Base-by-base conservation (phyloP, 2,797 vertebrate genomes). In the Harpia harpyja region DNA sequence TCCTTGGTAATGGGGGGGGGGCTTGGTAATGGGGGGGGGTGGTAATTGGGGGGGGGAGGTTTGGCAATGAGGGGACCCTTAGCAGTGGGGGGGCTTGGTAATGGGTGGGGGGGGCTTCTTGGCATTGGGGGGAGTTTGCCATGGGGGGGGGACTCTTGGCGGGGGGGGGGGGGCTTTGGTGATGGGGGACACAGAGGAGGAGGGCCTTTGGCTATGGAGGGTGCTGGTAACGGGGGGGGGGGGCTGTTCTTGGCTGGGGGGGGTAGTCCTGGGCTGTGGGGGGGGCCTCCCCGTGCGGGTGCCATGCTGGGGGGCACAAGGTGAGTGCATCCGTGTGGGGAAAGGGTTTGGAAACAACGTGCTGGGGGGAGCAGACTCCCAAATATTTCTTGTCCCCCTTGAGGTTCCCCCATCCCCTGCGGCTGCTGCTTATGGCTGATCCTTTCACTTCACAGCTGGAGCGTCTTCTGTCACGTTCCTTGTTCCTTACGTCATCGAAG, bases 271-370 rank as follows among this genome's bases (percentile, higher is more conserved):
- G 44, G 24, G 33, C 18, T 73, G 10, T 22, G 1, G 2, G n/a
- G 20, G 17, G 12, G 51, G n/a, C 10, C 43, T 43, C 73, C 27
- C 5, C 0, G 0, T 4, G 19, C 3, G 4, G 32, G 35, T 2
- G 2, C 33, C 23, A 3, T 14, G 16, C 32, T 43, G 59, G 9
- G 43, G 51, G 33, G 6, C 76, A 65, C 12, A 7, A 30, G 37
- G 23, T 22, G 2, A 1, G 43, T 20, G 54, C 22, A 39, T 33
- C 60, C 33, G 0, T 20, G 22, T 28, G 41, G 41, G 46, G 30
- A 56, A 41, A 2, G 46, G 6, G 2, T 44, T 46, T 67, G 59
- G 69, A 11, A 51, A 35, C 3, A 17, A 12, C 0, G 0, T 14
- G 4, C 12, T 2, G 8, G 16, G 16, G 28, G n/a, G n/a, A n/a